These are phyloP conservation scores for Coenonympha glycerion DNA, from an alignment of 2,888 invertebrate species.

Conservation along the genomic window DNA sequence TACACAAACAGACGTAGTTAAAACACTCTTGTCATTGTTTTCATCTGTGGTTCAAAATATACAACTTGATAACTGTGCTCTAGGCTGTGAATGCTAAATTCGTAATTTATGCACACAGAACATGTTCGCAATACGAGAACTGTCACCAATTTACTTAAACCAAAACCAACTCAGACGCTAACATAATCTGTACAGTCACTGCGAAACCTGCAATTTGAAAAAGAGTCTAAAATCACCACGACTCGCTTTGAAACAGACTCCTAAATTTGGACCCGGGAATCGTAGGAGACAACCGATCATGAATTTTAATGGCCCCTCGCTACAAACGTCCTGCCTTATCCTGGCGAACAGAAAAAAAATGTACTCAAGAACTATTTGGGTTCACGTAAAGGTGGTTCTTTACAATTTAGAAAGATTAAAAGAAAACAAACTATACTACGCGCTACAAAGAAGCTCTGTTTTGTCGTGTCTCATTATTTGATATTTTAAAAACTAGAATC, in stretches of 20 bases:
- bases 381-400: not conserved
- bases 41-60: no score
- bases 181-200: slow-evolving; percentile 21
- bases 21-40: no score
- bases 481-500: no score
- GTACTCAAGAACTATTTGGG: not conserved
- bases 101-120: not conserved
- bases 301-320: slow-evolving; percentile 34
- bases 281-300: slow-evolving; percentile 34
- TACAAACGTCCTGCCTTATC: slow-evolving; percentile 22
- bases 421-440: no score
- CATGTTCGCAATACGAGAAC: slow-evolving; percentile 2
- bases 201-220: slow-evolving; percentile 18
- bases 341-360: slow-evolving; percentile 20
- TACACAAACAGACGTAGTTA: no score
- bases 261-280: slow-evolving; percentile 28
- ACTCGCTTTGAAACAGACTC: slow-evolving; percentile 28
- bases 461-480: no score
- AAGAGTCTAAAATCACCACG: slow-evolving; percentile 24
- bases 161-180: slow-evolving; percentile 14
- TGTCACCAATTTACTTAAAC: slow-evolving; percentile 15
- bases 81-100: not conserved
- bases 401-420: not conserved
- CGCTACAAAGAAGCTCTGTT: no score
- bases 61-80: no score